Conservation (phyloP, 2,888 invertebrate species). For the Resseliella maxima region DNA sequence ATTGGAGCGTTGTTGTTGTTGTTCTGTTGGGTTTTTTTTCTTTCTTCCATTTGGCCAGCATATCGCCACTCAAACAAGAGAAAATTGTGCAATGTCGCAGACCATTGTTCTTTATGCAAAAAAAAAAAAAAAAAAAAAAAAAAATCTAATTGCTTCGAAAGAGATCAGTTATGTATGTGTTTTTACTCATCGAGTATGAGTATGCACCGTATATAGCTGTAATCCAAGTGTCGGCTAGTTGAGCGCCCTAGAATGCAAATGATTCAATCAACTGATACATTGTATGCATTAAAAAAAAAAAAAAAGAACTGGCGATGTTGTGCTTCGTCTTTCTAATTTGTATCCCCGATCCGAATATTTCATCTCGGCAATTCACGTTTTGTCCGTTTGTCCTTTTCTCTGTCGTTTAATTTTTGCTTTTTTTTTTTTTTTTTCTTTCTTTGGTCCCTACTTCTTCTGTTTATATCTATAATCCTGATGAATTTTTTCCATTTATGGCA, state of each 20-base stretch:
- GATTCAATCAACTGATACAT: neutral
- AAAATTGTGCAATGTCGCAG: neutral
- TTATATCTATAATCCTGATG: too few relatives aligned
- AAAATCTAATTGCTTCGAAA: constrained; percentile 32
- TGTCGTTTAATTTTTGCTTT: neutral
- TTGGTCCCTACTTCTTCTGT: too few relatives aligned
- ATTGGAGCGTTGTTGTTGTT: too few relatives aligned
- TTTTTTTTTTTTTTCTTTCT: too few relatives aligned
- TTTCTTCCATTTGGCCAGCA: neutral
- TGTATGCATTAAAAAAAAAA: too few relatives aligned
- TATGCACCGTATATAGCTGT: neutral
- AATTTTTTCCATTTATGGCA: too few relatives aligned
- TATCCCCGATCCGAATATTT: too few relatives aligned
- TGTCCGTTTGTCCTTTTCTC: too few relatives aligned
- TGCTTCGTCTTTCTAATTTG: too few relatives aligned
- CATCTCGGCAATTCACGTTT: too few relatives aligned
- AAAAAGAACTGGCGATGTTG: too few relatives aligned
- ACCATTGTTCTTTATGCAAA: neutral
- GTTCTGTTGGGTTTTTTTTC: neutral
- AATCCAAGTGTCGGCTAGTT: neutral
- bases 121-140: too few relatives aligned
- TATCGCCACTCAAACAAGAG: neutral
- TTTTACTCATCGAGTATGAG: neutral
- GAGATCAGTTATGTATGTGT: neutral
- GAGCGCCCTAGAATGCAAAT: neutral